Base-by-base conservation (phyloP, 2,113 vertebrate species). In the Monopterus albus region DNA sequence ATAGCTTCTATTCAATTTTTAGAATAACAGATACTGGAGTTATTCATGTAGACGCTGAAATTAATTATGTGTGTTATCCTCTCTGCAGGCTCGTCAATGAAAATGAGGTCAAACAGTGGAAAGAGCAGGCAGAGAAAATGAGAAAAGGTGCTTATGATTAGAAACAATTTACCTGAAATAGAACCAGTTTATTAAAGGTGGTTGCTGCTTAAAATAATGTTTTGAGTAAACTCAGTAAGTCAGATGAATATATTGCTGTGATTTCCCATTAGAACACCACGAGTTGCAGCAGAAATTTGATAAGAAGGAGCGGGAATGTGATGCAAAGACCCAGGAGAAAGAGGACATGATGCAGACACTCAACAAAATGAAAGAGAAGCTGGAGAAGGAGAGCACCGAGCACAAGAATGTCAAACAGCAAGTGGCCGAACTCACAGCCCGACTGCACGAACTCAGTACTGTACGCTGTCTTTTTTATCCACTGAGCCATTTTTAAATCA, bases 291-390 rank as follows among this genome's bases (percentile, higher is more conserved):
- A 98, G 91, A 98, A 93, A 82, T 85, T 99, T 84, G 98, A 99
- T 42, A 99, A 99, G 91, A 99, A 99, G 78, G 98, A 99, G 80
- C 80, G 98, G 0, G 98, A 99, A 73, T 99, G 98, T 13, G 98
- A 99, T 0, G 97, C 95, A 79, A 99, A 99, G 92, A 94, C 96
- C 11, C 97, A 98, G 83, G 98, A 99, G 93, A 99, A 99, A 74
- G 98, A 99, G 15, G 97, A 99, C 84, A 99, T 99, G 97, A 98
- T 99, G 98, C 95, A 97, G 91, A 98, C 98, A 0, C 94, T 99
- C 81, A 99, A 97, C 88, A 98, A 98, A 91, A 99, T 99, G 98
- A 99, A 99, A 88, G 98, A 99, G 88, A 99, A 99, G 75, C 94
- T 99, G 71, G 97, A 99, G 71, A 98, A 95, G 79, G 98, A 99